These are phyloP conservation scores for Oscheius sp. DNA, from an alignment of 2,888 invertebrate genomes.

Conservation along the genomic window DNA sequence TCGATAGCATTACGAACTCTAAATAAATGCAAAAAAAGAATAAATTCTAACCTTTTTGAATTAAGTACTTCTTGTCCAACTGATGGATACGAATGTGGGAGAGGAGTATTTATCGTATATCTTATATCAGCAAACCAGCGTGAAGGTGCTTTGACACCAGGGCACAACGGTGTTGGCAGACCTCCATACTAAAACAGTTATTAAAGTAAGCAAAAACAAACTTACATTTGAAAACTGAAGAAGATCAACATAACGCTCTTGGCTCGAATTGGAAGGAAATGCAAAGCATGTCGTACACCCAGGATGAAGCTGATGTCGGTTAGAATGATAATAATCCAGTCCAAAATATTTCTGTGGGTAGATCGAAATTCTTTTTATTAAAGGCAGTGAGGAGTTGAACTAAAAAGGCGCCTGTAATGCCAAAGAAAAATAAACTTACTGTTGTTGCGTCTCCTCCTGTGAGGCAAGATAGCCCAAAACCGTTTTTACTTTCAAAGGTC, in stretches of 20 bases:
- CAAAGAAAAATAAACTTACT: slow-evolving; percentile 2
- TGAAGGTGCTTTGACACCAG: slow-evolving; percentile 26
- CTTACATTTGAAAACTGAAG: slow-evolving; percentile 48
- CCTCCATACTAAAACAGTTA: slow-evolving; percentile 43
- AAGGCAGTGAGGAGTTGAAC: slow-evolving; percentile 1
- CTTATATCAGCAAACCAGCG: slow-evolving; percentile 55
- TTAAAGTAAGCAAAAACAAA: not conserved
- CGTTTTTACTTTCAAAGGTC: not conserved
- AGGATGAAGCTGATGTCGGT: not conserved
- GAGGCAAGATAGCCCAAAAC: slow-evolving; percentile 5
- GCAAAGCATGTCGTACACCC: slow-evolving; percentile 44
- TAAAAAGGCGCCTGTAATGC: no score
- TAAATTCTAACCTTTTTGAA: slow-evolving; percentile 43
- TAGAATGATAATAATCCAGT: slow-evolving; percentile 19
- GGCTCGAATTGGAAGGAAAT: slow-evolving; percentile 3
- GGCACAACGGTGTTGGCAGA: slow-evolving; percentile 37
- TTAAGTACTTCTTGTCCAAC: slow-evolving; percentile 51
- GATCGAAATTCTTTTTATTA: slow-evolving; percentile 2
- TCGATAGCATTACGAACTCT: slow-evolving; percentile 18
- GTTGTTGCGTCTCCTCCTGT: not conserved
- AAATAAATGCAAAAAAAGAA: not conserved
- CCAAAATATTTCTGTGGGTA: not conserved
- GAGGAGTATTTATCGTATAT: slow-evolving; percentile 47
- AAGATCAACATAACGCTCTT: slow-evolving; percentile 48
- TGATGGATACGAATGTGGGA: slow-evolving; percentile 55